phyloP scores from a whole-genome alignment of 2,113 vertebrate species.

The Scopus umbretta region DNA sequence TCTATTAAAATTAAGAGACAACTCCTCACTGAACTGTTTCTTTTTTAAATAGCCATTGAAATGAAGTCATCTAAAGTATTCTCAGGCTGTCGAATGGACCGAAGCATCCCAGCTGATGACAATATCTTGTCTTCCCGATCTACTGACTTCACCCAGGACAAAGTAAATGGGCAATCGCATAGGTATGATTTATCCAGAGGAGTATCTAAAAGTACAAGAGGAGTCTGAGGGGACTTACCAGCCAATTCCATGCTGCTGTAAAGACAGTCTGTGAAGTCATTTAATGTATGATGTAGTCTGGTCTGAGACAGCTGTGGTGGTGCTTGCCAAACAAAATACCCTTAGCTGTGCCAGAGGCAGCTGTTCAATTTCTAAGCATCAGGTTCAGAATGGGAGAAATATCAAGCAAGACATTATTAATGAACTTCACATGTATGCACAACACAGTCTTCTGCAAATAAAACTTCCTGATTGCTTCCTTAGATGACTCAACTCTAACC shows the following conservation, averaged over 20 bases:
- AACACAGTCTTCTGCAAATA: not conserved
- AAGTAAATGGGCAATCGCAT: not conserved
- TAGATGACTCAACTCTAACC: not conserved
- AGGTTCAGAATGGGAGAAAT: slow-evolving; percentile 30
- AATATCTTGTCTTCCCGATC: not conserved
- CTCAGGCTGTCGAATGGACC: slow-evolving; percentile 1
- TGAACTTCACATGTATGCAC: slow-evolving; percentile 4
- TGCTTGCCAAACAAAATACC: slow-evolving; percentile 57
- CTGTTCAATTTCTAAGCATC: slow-evolving; percentile 35
- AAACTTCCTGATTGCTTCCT: slow-evolving; percentile 9
- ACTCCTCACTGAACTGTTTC: not conserved
- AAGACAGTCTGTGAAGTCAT: slow-evolving; percentile 47
- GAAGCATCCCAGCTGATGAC: not conserved
- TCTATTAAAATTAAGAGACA: not conserved
- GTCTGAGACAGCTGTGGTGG: not conserved
- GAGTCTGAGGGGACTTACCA: not conserved
- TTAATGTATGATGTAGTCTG: slow-evolving; percentile 37
- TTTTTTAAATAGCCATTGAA: slow-evolving; percentile 29
- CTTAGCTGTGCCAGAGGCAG: slow-evolving; percentile 46
- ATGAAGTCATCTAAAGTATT: slow-evolving; percentile 14
- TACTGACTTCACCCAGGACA: not conserved
- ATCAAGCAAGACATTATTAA: slow-evolving; percentile 18
- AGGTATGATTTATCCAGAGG: slow-evolving; percentile 62
- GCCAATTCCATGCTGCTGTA: slow-evolving; percentile 11
- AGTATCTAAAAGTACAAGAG: not conserved